Evolutionary conservation across 2,888 invertebrate species (phyloP).

Genomic region (Gasteruption jaculator): DNA sequence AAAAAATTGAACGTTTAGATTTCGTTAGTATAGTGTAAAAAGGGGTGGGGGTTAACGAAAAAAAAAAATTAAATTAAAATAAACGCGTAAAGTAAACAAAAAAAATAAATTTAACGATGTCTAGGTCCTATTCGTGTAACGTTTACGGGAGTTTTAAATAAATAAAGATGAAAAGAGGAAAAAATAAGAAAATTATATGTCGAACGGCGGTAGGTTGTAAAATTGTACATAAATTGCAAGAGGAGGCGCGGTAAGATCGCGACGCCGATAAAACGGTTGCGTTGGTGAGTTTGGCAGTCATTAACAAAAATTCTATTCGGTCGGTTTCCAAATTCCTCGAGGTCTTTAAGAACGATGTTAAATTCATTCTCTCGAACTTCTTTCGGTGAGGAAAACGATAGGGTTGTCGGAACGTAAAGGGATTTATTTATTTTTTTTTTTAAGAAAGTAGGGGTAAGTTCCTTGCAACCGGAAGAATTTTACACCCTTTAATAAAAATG

Average conservation of each 20-base stretch:
- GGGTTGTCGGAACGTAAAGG: too few species aligned
- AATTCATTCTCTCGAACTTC: too few species aligned
- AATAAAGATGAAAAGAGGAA: constrained; percentile 39
- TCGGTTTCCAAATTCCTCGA: background rate
- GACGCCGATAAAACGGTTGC: background rate
- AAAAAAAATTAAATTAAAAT: too few species aligned
- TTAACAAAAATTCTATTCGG: background rate
- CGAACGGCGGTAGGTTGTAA: constrained; percentile 55
- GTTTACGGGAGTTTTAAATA: too few species aligned
- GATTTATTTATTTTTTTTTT: too few species aligned
- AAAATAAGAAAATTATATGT: constrained; percentile 49
- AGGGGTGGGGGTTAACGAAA: too few species aligned
- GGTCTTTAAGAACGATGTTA: too few species aligned
- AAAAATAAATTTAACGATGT: constrained; percentile 50
- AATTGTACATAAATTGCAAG: constrained; percentile 61
- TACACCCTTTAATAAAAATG: too few species aligned
- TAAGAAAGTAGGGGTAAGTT: too few species aligned
- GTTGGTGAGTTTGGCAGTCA: background rate
- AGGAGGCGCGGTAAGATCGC: constrained; percentile 49
- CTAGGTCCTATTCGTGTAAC: constrained; percentile 53
- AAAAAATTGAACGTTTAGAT: constrained; percentile 53
- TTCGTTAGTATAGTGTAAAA: constrained; percentile 52
- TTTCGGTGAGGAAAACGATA: too few species aligned
- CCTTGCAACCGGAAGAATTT: too few species aligned
- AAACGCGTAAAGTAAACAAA: too few species aligned